Conservation (phyloP, 2,797 vertebrate genomes). For the Odontamblyopus rebecca region DNA sequence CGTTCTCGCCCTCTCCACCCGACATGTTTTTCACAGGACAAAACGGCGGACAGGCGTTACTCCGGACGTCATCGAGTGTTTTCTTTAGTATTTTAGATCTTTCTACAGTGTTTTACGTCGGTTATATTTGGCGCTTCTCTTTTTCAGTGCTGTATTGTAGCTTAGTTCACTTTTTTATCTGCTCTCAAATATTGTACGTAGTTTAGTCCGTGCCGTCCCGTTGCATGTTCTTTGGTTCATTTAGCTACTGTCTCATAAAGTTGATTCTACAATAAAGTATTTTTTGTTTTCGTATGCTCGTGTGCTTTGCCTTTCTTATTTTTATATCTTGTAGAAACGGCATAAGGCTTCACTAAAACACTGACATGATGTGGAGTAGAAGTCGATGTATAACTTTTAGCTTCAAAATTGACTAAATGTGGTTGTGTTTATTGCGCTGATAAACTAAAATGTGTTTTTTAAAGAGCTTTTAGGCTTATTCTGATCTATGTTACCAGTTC, state of each 20-base stretch:
- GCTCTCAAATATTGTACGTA: slow-evolving; percentile 51
- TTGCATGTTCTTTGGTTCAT: slow-evolving; percentile 66
- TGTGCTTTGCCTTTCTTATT: background rate
- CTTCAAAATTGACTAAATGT: too few species aligned
- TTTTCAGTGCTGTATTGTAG: slow-evolving; percentile 28
- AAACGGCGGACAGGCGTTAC: background rate
- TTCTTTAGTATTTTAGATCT: slow-evolving; percentile 5
- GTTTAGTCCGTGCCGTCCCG: slow-evolving; percentile 58
- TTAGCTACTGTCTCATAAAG: slow-evolving; percentile 46
- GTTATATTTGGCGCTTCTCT: background rate
- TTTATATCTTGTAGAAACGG: too few species aligned
- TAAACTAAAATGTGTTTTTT: too few species aligned
- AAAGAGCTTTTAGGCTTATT: too few species aligned
- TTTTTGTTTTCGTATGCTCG: slow-evolving; percentile 57
- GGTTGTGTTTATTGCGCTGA: too few species aligned
- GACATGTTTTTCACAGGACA: background rate
- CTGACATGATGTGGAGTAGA: too few species aligned
- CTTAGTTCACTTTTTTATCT: slow-evolving; percentile 47
- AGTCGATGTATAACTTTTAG: too few species aligned
- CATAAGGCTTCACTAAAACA: too few species aligned
- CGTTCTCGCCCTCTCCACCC: background rate
- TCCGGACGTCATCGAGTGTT: background rate
- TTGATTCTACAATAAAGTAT: slow-evolving; percentile 67
- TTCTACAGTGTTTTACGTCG: background rate
- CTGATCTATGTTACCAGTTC: too few species aligned